Percentiles rank a stretch among this genome's conserved stretches.
phyloP scores from a whole-genome alignment of 2,113 vertebrate genomes.

The Globicephala melas region DNA sequence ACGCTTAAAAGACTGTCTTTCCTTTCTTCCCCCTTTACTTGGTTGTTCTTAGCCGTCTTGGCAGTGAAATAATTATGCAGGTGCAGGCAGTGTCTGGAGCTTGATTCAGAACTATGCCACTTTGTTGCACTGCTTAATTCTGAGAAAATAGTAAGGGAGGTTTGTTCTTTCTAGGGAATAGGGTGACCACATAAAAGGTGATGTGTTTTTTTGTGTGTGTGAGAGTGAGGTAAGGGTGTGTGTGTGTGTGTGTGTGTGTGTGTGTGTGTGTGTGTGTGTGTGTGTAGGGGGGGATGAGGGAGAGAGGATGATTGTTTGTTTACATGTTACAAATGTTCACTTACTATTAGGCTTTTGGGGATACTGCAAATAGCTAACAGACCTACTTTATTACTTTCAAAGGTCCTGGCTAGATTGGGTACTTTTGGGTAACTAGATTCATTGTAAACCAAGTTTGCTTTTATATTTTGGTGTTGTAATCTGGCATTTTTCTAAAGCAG shows the following conservation, averaged over 20 bases:
- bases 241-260: neutral
- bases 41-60: neutral
- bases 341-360: conserved; percentile 40
- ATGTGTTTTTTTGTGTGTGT: neutral
- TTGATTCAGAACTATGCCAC: conserved; percentile 13
- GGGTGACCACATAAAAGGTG: neutral
- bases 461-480: conserved; percentile 25
- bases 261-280: neutral
- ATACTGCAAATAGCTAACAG: conserved; percentile 45
- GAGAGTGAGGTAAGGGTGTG: too few relatives aligned
- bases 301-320: neutral
- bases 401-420: neutral
- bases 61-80: conserved; percentile 29
- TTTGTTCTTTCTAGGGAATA: conserved; percentile 34
- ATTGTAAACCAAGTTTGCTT: conserved; percentile 41
- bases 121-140: conserved; percentile 43
- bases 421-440: neutral
- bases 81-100: neutral
- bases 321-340: neutral
- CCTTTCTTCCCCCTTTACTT: conserved; percentile 8
- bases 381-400: conserved; percentile 35
- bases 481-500: conserved; percentile 40
- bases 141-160: conserved; percentile 40
- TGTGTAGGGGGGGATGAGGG: too few relatives aligned
- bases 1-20: neutral